A percentile compares a stretch with the other conserved stretches of the same genome.
These are phyloP conservation scores for Margarornis squamiger DNA, from an alignment of 2,797 vertebrate genomes.

Conservation along the genomic window DNA sequence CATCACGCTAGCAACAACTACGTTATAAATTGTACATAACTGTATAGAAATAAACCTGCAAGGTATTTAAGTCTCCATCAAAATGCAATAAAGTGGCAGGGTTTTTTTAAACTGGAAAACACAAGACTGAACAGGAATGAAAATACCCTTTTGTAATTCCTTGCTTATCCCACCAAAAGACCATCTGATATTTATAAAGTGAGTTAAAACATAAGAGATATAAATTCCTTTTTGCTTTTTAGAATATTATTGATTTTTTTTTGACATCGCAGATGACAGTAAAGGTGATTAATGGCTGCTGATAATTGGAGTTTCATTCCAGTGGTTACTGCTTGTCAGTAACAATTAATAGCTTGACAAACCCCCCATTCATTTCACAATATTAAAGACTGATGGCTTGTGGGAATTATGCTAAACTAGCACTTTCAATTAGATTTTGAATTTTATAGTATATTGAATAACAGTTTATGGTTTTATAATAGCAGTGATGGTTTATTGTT, in stretches of 20 bases:
- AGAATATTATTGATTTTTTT: constrained; percentile 65
- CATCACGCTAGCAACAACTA: background rate
- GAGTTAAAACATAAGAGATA: constrained; percentile 21
- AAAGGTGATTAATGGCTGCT: constrained; percentile 85
- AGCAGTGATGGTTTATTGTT: constrained; percentile 68
- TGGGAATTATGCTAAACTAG: constrained; percentile 76
- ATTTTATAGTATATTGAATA: constrained; percentile 76
- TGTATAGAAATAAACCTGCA: background rate
- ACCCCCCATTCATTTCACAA: constrained; percentile 76
- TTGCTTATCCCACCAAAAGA: constrained; percentile 23
- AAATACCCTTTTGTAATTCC: constrained; percentile 11
- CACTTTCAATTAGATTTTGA: constrained; percentile 77
- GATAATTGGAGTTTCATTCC: constrained; percentile 86
- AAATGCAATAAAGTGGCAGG: background rate
- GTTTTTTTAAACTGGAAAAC: background rate
- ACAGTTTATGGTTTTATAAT: constrained; percentile 77
- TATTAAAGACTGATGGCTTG: constrained; percentile 76
- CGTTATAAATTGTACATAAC: background rate
- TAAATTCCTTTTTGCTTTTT: constrained; percentile 61
- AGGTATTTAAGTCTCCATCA: background rate
- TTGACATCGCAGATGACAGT: constrained; percentile 78
- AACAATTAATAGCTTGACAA: constrained; percentile 82
- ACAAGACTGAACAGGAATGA: background rate
- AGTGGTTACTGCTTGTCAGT: constrained; percentile 84
- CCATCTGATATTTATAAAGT: constrained; percentile 37